Base-by-base conservation (phyloP, 2,797 vertebrate genomes). In the Tokudaia tokunoshimensis region DNA sequence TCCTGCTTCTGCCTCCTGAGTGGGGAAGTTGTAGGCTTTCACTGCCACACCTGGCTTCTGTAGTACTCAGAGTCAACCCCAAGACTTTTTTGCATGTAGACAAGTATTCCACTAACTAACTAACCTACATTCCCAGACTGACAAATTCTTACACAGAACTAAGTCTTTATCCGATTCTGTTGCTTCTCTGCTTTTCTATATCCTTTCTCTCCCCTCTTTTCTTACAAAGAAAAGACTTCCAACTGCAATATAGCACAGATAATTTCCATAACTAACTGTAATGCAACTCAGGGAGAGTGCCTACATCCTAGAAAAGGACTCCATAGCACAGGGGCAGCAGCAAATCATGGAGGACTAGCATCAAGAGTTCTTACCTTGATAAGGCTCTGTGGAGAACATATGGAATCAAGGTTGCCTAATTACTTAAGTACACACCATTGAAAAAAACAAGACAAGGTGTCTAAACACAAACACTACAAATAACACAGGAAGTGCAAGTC, bases 211-310 rank as follows among this genome's bases (percentile, higher is more conserved):
- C 41, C 15, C 85, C 50, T 59, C 37, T 89, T 94, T 57, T 29
- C 24, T 41, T 41, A 50, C 3, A 31, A 70, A 41, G 41, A 41
- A 41, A 41, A 41, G 41, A 41, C 41, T 90, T 65, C n/a, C 47
- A 85, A 50, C 22, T 55, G 13, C 29, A 55, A 65, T 34, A 74
- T 37, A 78, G 74, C 74, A 15, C 59, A 44, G 50, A 47, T 75
- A 75, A 74, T 79, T 92, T 96, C 37, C 6, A 89, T 34, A 91
- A 74, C 76, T 59, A 79, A 37, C 50, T 90, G 55, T 57, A 85
- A 76, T 55, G 55, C 52, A 59, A 55, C 75, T 26, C 63, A 94
- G 15, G 6, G 89, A 93, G 79, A 84, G 24, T 47, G 52, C 82
- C 37, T 63, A 86, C 31, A 92, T n/a, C 10, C 26, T 47, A 76